Evolutionary conservation across 1,140 invertebrate species (phyloP).

Genomic region (Hyles euphorbiae): DNA sequence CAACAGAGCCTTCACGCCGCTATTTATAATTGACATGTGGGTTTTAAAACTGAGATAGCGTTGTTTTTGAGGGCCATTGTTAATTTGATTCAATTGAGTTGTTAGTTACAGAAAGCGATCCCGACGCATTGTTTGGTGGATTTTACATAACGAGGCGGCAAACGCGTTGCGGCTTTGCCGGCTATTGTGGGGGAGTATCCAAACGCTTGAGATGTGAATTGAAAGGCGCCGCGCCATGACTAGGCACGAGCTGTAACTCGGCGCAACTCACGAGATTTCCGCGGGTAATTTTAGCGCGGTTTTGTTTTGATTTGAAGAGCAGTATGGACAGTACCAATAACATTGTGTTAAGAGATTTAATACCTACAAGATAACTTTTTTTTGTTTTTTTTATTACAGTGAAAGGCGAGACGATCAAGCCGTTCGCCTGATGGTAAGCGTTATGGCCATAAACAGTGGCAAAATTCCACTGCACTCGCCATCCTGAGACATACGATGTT

Average conservation of each 20-base stretch:
- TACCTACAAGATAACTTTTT: too few species aligned
- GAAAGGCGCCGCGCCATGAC: slow-evolving; percentile 68
- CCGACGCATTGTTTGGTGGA: slow-evolving; percentile 61
- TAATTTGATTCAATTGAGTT: slow-evolving; percentile 70
- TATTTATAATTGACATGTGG: slow-evolving; percentile 8
- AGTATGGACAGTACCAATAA: neutral
- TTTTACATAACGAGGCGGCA: slow-evolving; percentile 71
- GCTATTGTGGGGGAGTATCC: slow-evolving; percentile 60
- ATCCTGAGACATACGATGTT: too few species aligned
- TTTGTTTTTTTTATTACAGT: too few species aligned
- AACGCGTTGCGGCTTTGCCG: slow-evolving; percentile 46
- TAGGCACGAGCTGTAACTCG: slow-evolving; percentile 42
- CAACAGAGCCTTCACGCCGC: too few species aligned
- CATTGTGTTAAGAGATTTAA: too few species aligned
- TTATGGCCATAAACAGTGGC: too few species aligned
- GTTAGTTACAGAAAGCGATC: slow-evolving; percentile 67
- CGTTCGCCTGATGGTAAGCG: too few species aligned
- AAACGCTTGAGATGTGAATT: slow-evolving; percentile 63
- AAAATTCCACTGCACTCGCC: too few species aligned
- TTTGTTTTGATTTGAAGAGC: too few species aligned
- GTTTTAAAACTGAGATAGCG: slow-evolving; percentile 1
- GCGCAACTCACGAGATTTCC: slow-evolving; percentile 20
- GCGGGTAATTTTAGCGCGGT: too few species aligned
- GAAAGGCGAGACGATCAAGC: too few species aligned
- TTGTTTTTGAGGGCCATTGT: slow-evolving; percentile 54